phyloP scores from a whole-genome alignment of 2,797 vertebrate genomes.

The Tinamus major region DNA sequence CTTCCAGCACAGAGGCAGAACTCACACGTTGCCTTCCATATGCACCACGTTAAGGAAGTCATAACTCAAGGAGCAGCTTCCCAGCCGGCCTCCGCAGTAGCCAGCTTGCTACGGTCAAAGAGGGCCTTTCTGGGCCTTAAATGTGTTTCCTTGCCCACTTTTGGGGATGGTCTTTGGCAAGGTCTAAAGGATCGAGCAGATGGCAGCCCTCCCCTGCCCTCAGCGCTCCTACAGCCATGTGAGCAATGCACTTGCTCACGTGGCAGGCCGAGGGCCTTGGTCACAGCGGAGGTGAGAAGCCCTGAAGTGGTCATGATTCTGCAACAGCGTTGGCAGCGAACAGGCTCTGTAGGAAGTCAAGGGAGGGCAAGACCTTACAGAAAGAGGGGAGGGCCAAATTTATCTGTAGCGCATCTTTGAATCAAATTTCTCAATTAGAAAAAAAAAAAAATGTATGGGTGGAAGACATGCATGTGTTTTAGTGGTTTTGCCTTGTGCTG shows the following conservation, averaged over 20 bases:
- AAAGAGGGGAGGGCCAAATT: neutral
- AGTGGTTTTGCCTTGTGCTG: neutral
- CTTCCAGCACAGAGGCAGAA: neutral
- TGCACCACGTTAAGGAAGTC: neutral
- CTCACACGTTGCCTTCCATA: too few species aligned
- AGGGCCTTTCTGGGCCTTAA: neutral
- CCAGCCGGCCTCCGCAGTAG: neutral
- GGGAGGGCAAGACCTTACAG: neutral
- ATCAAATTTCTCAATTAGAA: neutral
- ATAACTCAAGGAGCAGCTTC: neutral
- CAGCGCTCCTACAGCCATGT: too few species aligned
- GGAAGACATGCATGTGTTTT: neutral
- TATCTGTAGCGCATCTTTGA: neutral
- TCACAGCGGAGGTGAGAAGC: neutral
- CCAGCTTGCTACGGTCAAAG: neutral
- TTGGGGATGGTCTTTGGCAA: neutral
- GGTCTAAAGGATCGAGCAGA: too few species aligned
- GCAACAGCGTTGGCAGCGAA: neutral
- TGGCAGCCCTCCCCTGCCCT: too few species aligned
- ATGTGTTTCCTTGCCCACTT: too few species aligned
- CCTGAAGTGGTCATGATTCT: rapidly evolving
- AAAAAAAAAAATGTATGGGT: neutral
- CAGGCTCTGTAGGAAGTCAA: neutral
- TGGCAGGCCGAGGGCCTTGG: too few species aligned
- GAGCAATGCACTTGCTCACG: too few species aligned